Evolutionary conservation across 2,113 vertebrate genomes (phyloP), one percentile per base, ranked within the genome.

Genomic region (Sinocyclocheilus anshuiensis): DNA sequence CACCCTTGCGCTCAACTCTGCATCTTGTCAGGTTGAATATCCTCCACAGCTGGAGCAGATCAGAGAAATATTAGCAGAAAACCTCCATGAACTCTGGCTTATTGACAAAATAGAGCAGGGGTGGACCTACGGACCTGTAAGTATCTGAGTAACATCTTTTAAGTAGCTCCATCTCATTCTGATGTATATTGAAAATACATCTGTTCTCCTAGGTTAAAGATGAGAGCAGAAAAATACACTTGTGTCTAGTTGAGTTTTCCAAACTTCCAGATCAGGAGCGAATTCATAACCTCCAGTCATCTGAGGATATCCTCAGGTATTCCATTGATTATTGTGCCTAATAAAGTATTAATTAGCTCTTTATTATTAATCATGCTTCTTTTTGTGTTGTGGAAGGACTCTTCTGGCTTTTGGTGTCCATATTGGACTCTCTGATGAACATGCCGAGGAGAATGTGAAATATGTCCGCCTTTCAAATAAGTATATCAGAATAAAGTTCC

Each of bases 51-150:
- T 99, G 87, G 97, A 98, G 89, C 94, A 96, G 74, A 96, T 99
- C 86, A 91, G 95, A 90, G 96, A 98, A 91, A 97, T 96, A 89
- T 93, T 99, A 91, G 97, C 98, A 42, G 97, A 98, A 86, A 98
- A 99, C 90, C 96, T 98, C 89, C 98, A 99, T 65, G 97, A 99
- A 85, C 95, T 99, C 88, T 98, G 97, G 97, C 96, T 96, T 80
- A 95, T 96, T 96, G 97, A 98, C 89, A 97, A 96, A 92, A 96
- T 97, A 65, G 97, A 97, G 88, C 95, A 96, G 67, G 97, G 97
- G 86, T 99, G 98, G 98, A 97, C 96, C 33, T 94, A 97, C 87
- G 97, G 96, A 90, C 92, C 94, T 82, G 98, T 99, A 95, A 85
- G 94, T 93, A n/a, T 18, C 72, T 26, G 10, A 78, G 76, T 57